phyloP scores from a whole-genome alignment of 2,797 vertebrate species.

The Sebastes glaucus region DNA sequence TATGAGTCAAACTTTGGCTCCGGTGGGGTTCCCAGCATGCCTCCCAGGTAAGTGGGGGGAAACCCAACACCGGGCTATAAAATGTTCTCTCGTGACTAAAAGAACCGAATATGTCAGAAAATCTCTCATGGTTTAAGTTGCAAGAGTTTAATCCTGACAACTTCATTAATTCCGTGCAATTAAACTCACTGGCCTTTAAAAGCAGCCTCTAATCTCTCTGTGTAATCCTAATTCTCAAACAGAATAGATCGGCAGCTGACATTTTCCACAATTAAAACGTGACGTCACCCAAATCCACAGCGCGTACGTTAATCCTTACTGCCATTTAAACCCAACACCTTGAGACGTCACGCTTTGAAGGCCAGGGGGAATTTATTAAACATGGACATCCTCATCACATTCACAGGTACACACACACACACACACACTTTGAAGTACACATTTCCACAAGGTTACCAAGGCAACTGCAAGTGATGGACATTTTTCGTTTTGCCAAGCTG shows the following conservation, averaged over 20 bases:
- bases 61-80: slow-evolving; percentile 50
- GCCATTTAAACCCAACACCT: slow-evolving; percentile 80
- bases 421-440: slow-evolving; percentile 12
- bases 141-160: slow-evolving; percentile 63
- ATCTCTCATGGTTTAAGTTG: slow-evolving; percentile 49
- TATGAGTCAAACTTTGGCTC: slow-evolving; percentile 22
- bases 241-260: slow-evolving; percentile 64
- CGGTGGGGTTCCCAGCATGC: slow-evolving; percentile 52
- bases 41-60: slow-evolving; percentile 19
- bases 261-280: slow-evolving; percentile 71
- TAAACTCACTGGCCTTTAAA: slow-evolving; percentile 77
- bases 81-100: slow-evolving; percentile 49
- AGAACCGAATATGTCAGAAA: slow-evolving; percentile 39
- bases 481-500: slow-evolving; percentile 46
- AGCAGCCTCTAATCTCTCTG: slow-evolving; percentile 57
- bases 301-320: slow-evolving; percentile 64
- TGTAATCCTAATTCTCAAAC: slow-evolving; percentile 70
- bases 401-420: slow-evolving; percentile 21
- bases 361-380: slow-evolving; percentile 49
- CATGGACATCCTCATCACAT: slow-evolving; percentile 34
- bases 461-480: slow-evolving; percentile 61
- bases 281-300: slow-evolving; percentile 60
- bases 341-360: slow-evolving; percentile 40
- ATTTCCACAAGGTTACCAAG: slow-evolving; percentile 47
- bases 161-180: slow-evolving; percentile 69